Base-by-base conservation (phyloP, 2,113 vertebrate genomes). In the Cyprinodon brontotheroides region DNA sequence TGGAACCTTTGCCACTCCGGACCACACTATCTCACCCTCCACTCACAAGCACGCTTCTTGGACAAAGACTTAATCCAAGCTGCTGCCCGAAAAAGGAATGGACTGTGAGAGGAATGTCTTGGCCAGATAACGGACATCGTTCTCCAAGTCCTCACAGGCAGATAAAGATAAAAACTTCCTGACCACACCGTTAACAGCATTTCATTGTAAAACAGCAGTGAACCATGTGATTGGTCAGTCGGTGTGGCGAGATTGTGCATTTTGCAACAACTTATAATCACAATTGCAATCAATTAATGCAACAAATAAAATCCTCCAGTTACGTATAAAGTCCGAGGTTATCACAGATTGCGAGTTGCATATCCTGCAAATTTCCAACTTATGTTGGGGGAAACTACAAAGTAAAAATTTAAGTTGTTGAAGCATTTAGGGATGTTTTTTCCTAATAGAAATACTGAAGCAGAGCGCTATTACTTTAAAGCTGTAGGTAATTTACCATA, bases 201-300 rank as follows among this genome's bases (percentile, higher is more conserved):
- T 74, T 77, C 29, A 78, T 74, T 87, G 71, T 87, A 47, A 59
- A 84, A 70, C 71, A 12, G 60, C 79, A 86, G 83, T 84, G 81
- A 89, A 88, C 79, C 88, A 83, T 88, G 75, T 86, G 83, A 88
- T 88, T 89, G 88, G 83, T 84, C 90, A 87, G 73, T 74, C 64
- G 36, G 17, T 47, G 66, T 3, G 37, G 43, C 70, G 63, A 38
- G 70, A 39, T 37, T 72, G 70, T 71, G 72, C 72, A 80, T 72
- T 83, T 85, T 67, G 68, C 82, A 77, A 29, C 65, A 61, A 77
- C 81, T 73, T 76, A 77, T 81, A 77, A 85, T 89, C 74, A 45
- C 78, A 77, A 84, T 86, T 73, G 0, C 73, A 82, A 84, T 84
- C 77, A 80, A 80, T 80, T 82, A 72, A 62, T 69, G 60, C 39